Evolutionary conservation across 2,113 vertebrate genomes (phyloP).

Genomic region (Drymodes brunneopygia): DNA sequence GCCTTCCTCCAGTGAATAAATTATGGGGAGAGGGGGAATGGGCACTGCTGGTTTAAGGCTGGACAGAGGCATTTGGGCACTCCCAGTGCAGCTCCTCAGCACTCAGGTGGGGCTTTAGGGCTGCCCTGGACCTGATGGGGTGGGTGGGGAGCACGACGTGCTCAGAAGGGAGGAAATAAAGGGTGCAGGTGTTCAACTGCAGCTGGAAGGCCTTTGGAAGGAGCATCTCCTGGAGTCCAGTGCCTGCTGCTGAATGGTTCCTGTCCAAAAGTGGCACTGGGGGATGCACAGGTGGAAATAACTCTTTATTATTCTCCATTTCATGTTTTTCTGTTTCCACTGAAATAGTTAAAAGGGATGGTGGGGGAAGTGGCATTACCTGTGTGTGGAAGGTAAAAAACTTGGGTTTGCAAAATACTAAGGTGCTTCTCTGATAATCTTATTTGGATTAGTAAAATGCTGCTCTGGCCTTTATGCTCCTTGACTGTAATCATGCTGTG

Average conservation of each 20-base stretch:
- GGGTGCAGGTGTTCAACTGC: background rate
- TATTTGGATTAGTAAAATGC: background rate
- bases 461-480: background rate
- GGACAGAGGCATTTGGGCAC: background rate
- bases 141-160: fast-evolving
- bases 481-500: background rate
- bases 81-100: background rate
- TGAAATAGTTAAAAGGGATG: background rate
- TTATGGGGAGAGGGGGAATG: background rate
- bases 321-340: background rate
- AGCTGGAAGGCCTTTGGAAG: background rate
- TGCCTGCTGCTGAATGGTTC: background rate
- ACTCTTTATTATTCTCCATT: background rate
- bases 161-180: background rate
- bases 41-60: background rate
- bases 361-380: background rate
- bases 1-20: slow-evolving; percentile 16
- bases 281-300: background rate
- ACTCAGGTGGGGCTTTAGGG: background rate
- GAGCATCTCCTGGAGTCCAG: background rate
- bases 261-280: background rate
- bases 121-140: background rate
- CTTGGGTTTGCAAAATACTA: background rate
- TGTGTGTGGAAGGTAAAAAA: background rate
- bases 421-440: background rate